Conservation (phyloP, 2,797 vertebrate genomes). For the Morus bassanus region DNA sequence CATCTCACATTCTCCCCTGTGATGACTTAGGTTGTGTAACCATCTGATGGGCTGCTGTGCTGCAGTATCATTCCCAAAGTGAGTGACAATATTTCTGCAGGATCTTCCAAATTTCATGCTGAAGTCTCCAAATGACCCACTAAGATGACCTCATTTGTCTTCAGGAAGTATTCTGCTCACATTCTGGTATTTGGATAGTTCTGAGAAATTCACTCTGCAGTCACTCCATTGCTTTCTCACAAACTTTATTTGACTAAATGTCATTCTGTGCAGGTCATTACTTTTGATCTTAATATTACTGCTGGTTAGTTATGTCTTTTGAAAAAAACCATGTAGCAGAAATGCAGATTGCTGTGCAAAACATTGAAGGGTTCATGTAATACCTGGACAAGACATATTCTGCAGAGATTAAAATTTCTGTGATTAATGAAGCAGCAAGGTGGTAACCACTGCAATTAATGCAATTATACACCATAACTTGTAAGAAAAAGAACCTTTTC, state of each 20-base stretch:
- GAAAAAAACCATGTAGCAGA: background rate
- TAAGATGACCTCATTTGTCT: constrained; percentile 30
- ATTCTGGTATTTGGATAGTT: background rate
- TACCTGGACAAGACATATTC: background rate
- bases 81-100: background rate
- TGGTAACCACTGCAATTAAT: background rate
- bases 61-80: background rate
- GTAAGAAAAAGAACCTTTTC: background rate
- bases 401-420: background rate
- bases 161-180: constrained; percentile 19
- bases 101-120: constrained; percentile 10
- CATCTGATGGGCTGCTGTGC: background rate
- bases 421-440: background rate
- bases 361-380: background rate
- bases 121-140: constrained; percentile 15
- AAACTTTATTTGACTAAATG: background rate
- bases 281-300: background rate
- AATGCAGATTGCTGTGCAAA: background rate
- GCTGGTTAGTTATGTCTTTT: background rate
- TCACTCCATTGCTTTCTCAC: background rate
- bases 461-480: background rate
- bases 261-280: background rate
- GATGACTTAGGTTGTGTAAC: background rate
- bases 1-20: background rate
- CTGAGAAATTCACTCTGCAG: background rate